phyloP scores from a whole-genome alignment of 2,113 vertebrate species.

The Collichthys lucidus region DNA sequence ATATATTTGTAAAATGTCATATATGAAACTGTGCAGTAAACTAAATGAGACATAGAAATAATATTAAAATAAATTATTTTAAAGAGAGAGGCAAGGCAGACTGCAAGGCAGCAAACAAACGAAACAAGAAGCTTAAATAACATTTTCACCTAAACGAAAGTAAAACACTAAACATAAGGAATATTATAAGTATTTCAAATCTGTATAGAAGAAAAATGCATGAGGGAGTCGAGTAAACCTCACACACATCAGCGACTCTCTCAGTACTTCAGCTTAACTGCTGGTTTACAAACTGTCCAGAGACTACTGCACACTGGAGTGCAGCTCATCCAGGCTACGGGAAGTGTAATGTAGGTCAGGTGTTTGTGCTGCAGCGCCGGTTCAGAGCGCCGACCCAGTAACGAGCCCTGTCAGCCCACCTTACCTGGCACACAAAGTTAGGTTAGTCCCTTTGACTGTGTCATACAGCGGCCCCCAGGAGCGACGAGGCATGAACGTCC shows the following conservation, averaged over 20 bases:
- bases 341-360: constrained; percentile 72
- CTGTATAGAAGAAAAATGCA: not conserved
- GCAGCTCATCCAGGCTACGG: constrained; percentile 34
- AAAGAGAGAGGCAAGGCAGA: too few species aligned
- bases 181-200: not conserved
- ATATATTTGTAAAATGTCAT: not conserved
- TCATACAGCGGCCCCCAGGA: constrained; percentile 33
- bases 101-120: not conserved
- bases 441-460: constrained; percentile 51
- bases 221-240: not conserved
- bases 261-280: constrained; percentile 6
- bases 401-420: constrained; percentile 58
- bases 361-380: constrained; percentile 50
- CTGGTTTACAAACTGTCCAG: constrained; percentile 31
- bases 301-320: constrained; percentile 9
- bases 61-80: not conserved
- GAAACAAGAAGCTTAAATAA: not conserved
- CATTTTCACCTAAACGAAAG: not conserved
- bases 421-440: constrained; percentile 57
- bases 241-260: not conserved
- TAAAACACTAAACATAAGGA: not conserved
- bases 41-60: not conserved
- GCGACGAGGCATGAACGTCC: constrained; percentile 19
- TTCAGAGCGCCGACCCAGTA: constrained; percentile 63
- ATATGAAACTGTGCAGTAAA: not conserved